Evolutionary conservation across 2,888 invertebrate species (phyloP).

Genomic region (Stenotaenia linearis): DNA sequence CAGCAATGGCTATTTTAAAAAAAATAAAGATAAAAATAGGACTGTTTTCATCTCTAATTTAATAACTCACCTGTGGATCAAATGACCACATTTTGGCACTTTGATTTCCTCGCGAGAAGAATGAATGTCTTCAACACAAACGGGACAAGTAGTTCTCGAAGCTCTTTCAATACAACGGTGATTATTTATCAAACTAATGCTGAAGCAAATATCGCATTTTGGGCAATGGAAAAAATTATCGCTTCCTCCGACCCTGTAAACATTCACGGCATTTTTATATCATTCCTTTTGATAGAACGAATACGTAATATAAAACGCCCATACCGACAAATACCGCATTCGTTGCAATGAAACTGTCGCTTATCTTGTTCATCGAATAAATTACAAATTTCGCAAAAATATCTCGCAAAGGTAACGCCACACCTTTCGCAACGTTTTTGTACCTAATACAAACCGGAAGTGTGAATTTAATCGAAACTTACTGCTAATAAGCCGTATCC

Average conservation of each 20-base stretch:
- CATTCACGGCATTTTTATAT: too few species aligned
- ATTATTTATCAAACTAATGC: slow-evolving; percentile 55
- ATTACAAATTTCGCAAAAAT: slow-evolving; percentile 80
- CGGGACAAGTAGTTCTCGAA: slow-evolving; percentile 81
- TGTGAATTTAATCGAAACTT: not conserved
- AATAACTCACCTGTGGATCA: slow-evolving; percentile 62
- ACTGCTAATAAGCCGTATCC: not conserved
- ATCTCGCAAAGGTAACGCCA: slow-evolving; percentile 52
- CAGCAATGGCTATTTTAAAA: not conserved
- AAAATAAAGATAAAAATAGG: not conserved
- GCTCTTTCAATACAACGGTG: slow-evolving; percentile 54
- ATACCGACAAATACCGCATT: slow-evolving; percentile 72
- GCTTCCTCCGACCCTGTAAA: not conserved
- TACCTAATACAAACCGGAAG: too few species aligned
- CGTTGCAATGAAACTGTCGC: slow-evolving; percentile 81
- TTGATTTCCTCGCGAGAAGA: slow-evolving; percentile 82
- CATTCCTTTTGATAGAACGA: too few species aligned
- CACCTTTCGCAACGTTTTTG: not conserved
- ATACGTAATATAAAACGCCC: not conserved
- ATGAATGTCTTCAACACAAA: slow-evolving; percentile 84
- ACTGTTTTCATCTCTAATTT: slow-evolving; percentile 50
- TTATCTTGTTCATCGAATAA: slow-evolving; percentile 84
- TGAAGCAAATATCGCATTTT: not conserved
- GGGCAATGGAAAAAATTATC: not conserved
- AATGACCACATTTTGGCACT: slow-evolving; percentile 82